Evolutionary conservation across 2,797 vertebrate genomes (phyloP), one percentile per base, ranked within the genome.

Genomic region (Gila robusta): DNA sequence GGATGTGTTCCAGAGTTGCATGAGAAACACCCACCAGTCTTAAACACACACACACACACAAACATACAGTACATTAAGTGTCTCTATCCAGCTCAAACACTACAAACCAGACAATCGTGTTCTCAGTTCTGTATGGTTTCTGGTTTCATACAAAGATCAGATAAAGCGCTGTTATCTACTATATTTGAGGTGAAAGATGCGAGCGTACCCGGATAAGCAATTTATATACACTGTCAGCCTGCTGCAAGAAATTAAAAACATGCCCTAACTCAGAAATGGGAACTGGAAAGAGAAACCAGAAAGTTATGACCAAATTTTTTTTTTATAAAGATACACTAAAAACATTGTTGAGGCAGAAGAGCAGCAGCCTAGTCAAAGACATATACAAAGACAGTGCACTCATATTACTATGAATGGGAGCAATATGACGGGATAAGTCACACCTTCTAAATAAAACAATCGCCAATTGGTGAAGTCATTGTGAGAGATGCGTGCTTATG

Each of bases 281-380:
- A 81, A 78, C 44, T 21, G 59, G 5, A 64, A 73, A 84, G 67
- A 77, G 71, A 66, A 83, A 81, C 85, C 69, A 41, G 64, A 59
- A 54, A 56, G 23, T n/a, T 76, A 47, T 9, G 17, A 21, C 32
- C 47, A 44, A 59, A 5, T 28, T 28, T 79, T 41, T 12, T 44
- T 69, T n/a, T n/a, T 8, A 67, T 12, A 6, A 32, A 64, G 74
- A n/a, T 14, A 78, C 37, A 37, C 49, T 77, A 56, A 0, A 32
- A 49, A 14, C n/a, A 28, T 16, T 5, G 17, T 54, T 26, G 28
- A 26, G 12, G 14, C 77, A 47, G 12, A 47, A 49, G 41, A 41
- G n/a, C 69, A 59, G 26, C 14, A 23, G 4, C 35, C 0, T 44
- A 72, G 9, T 64, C 26, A 64, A 56, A 56, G 4, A n/a, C 23